Evolutionary conservation across 2,888 invertebrate genomes (phyloP), one percentile per base, ranked within the genome.

Genomic region (Mythimna impura): DNA sequence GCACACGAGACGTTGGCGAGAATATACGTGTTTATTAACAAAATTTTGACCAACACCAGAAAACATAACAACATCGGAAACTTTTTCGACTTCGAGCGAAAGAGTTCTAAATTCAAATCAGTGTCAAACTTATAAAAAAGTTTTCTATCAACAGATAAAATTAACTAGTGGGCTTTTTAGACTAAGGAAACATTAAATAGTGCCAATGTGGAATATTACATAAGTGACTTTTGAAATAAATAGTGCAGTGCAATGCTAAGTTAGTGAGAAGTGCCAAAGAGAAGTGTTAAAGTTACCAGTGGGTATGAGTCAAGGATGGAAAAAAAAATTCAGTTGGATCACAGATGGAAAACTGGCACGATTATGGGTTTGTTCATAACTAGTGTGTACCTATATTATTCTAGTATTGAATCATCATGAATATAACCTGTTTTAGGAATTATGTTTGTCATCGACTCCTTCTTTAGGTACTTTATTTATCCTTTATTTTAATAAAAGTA

Each of bases 221-320:
- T 20, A 63, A 34, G 68, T 69, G 54, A 30, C 3, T 55, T 57
- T 20, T 30, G 2, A 30, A 57, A 78, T 52, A 57, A 73, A 55
- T n/a, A 66, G 78, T 80, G 67, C 54, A 20, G 64, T 81, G 78
- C 76, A 66, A 86, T 85, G 81, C 17, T 67, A 58, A 76, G 71
- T 75, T 77, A 73, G 74, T 82, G 67, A 62, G 61, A 72, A 81
- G 80, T 85, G 75, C 74, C 68, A 67, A 73, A 66, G 43, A 60
- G 74, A 81, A 82, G 74, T 83, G 77, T 22, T 69, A 58, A 82
- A 80, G 85, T 82, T 78, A 77, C 70, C 76, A 82, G 74, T 69
- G 66, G 88, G 79, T 73, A 96, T 96, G 95, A 94, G 91, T 89
- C 91, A 91, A 82, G 86, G 89, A 87, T 95, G 95, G 94, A 94